Evolutionary conservation across 2,113 vertebrate species (phyloP).

Genomic region (Syngnathus scovelli): DNA sequence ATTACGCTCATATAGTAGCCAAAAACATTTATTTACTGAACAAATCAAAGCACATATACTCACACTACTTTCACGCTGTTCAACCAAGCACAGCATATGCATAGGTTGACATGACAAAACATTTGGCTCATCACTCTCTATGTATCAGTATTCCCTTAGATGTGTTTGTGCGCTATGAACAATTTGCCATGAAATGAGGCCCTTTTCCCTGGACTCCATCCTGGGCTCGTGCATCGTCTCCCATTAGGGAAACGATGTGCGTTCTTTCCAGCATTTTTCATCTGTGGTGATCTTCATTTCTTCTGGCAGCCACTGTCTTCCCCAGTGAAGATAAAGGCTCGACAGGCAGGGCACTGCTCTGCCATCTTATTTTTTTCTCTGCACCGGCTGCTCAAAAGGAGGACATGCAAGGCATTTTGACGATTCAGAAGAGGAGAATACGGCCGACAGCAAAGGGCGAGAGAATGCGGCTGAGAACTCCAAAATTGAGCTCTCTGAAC

Average conservation of each 20-base stretch:
- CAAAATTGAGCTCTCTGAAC: conserved; percentile 18
- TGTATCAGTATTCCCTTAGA: conserved; percentile 22
- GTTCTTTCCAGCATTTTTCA: conserved; percentile 26
- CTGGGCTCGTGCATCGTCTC: conserved; percentile 18
- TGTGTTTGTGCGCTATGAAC: conserved; percentile 16
- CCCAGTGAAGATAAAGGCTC: conserved; percentile 32
- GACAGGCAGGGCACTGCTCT: conserved; percentile 3
- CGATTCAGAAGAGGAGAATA: conserved; percentile 10
- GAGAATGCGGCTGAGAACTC: not conserved
- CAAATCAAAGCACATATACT: not conserved
- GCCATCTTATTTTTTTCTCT: conserved; percentile 26
- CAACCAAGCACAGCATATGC: conserved; percentile 3
- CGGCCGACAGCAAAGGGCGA: not conserved
- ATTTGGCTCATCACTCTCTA: conserved; percentile 14
- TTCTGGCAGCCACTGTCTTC: conserved; percentile 15
- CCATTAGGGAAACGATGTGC: conserved; percentile 18
- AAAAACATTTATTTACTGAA: not conserved
- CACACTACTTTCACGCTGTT: not conserved
- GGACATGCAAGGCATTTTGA: conserved; percentile 18
- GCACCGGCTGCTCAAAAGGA: conserved; percentile 13
- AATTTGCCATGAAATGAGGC: conserved; percentile 28
- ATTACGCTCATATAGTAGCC: not conserved
- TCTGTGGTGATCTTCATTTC: conserved; percentile 35
- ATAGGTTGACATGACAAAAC: conserved; percentile 20
- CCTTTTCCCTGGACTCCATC: conserved; percentile 31